Evolutionary conservation across 1,140 invertebrate species (phyloP), one percentile per base, ranked within the genome.

Genomic region (Pogonognathellus flavescens): DNA sequence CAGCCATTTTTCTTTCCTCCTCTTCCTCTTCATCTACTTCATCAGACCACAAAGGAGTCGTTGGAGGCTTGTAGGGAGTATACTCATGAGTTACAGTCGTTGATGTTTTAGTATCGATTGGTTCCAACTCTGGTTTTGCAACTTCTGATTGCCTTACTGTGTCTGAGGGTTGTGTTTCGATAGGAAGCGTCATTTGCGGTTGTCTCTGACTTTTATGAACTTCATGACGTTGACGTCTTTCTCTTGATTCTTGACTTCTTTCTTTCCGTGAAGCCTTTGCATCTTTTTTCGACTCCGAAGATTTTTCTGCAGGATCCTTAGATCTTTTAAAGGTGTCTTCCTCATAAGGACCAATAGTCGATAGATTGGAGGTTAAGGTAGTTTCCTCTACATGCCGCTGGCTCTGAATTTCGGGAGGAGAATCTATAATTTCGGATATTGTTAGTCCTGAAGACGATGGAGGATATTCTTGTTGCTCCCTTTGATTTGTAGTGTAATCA

Each of bases 401-500:
- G 5, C 82, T 20, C 81, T 57, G 60, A 1, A 22, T 18, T 25
- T 41, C 31, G 10, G 50, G 60, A 80, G 41, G 22, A 16, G 50
- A 18, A 7, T 84, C 62, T 22, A 25, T 53, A 10, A 86, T 55
- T 85, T 88, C 85, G 0, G 72, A 59, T 57, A 85, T 85, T 7
- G n/a, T 55, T 14, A 85, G 66, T 57, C 66, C 81, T 0, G 85
- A 60, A 5, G 14, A 11, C 8, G 70, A 10, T n/a, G 70, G 25
- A 10, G 31, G 25, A 9, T 31, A 2, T 3, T 81, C 60, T 18
- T 31, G 16, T 14, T 14, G 60, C 9, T n/a, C 85, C 70, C n/a
- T 50, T 55, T 20, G 25, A 60, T 18, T 84, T 22, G 50, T 20
- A 9, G 52, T 85, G 25, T 86, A 60, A 50, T 88, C 85, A 53